Evolutionary conservation across 2,797 vertebrate species (phyloP).

Genomic region (Schizopygopsis pylzovi): DNA sequence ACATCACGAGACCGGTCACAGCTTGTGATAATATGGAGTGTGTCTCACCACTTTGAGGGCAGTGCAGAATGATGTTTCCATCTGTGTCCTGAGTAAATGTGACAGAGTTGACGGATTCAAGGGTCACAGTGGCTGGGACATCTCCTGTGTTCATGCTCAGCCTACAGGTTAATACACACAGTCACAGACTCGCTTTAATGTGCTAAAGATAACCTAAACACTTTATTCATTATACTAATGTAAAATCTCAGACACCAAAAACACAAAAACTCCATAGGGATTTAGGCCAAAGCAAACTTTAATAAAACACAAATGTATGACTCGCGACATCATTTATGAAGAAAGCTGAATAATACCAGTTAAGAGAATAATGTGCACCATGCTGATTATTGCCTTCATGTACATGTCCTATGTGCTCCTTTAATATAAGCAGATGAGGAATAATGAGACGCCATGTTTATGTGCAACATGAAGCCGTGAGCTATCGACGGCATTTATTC

Average conservation of each 20-base stretch:
- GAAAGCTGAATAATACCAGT: neutral
- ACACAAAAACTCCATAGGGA: neutral
- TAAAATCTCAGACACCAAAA: neutral
- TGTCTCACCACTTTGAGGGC: slow-evolving; percentile 85
- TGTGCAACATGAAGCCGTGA: slow-evolving; percentile 59
- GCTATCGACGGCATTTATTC: slow-evolving; percentile 52
- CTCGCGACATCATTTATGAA: too few relatives aligned
- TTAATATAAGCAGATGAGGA: slow-evolving; percentile 67
- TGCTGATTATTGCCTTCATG: neutral
- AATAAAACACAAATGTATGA: neutral
- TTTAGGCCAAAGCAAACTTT: neutral
- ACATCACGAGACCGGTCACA: neutral
- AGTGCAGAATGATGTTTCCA: slow-evolving; percentile 94
- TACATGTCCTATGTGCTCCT: neutral
- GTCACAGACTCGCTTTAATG: neutral
- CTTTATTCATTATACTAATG: neutral
- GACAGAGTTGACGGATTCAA: slow-evolving; percentile 89
- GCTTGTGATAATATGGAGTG: neutral
- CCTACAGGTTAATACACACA: slow-evolving; percentile 65
- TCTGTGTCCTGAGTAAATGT: slow-evolving; percentile 93
- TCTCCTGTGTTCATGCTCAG: slow-evolving; percentile 94
- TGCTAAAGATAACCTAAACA: too few relatives aligned
- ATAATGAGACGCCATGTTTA: slow-evolving; percentile 78
- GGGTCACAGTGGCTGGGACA: slow-evolving; percentile 83
- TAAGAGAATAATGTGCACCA: neutral